Conservation (phyloP, 2,797 vertebrate species). For the Uromys caudimaculatus region DNA sequence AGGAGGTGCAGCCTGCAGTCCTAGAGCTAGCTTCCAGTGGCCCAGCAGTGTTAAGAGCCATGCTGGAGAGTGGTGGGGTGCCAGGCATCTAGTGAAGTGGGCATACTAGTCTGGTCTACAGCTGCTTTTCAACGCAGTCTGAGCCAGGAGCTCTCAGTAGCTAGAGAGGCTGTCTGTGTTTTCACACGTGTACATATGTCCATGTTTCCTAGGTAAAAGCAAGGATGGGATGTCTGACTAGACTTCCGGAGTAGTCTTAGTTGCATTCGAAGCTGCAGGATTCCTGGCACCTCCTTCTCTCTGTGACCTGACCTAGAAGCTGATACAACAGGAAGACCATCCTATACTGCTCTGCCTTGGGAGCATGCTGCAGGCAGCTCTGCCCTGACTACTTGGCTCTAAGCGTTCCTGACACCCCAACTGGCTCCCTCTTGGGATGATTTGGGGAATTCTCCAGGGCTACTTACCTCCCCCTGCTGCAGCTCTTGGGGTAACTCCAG, state of each 20-base stretch:
- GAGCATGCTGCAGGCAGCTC: no score
- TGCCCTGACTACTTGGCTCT: fast-evolving
- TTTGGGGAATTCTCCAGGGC: not conserved
- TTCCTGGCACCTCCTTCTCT: not conserved
- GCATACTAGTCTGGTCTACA: not conserved
- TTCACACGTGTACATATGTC: fast-evolving
- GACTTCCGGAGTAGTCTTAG: not conserved
- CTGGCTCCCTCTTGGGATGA: not conserved
- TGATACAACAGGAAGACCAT: not conserved
- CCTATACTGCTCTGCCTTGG: not conserved
- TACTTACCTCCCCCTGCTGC: no score
- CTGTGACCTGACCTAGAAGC: not conserved
- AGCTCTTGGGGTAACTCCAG: not conserved
- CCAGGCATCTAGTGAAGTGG: not conserved
- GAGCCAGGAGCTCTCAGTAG: no score
- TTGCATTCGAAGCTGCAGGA: not conserved
- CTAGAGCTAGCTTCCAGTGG: no score
- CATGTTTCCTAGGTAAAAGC: not conserved
- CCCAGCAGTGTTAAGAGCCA: not conserved
- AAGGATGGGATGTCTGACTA: not conserved
- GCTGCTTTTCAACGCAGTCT: no score
- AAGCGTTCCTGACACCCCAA: not conserved
- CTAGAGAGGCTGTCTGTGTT: not conserved
- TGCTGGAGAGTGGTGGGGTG: no score
- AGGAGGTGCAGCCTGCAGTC: not conserved